A percentile compares a stretch with the other conserved stretches of the same genome.
phyloP scores from a whole-genome alignment of 1,140 invertebrate genomes.

The Euglossa dilemma region DNA sequence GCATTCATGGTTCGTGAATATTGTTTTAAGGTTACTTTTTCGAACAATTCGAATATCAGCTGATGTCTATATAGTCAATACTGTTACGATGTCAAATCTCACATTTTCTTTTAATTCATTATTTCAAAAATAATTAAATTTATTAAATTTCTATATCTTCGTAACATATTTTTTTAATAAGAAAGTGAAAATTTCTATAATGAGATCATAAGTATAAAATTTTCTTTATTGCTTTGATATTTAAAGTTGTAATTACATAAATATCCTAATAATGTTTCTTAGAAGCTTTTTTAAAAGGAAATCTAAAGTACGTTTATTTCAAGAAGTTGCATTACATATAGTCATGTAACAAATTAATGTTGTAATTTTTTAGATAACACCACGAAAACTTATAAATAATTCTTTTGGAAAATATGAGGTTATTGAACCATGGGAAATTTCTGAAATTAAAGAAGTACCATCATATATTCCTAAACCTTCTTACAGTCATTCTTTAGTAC shows the following conservation, averaged over 20 bases:
- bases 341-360: not conserved
- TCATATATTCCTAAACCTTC: conserved; percentile 86
- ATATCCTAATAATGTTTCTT: conserved; percentile 13
- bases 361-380: conserved; percentile 2
- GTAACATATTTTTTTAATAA: not conserved
- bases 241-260: not conserved
- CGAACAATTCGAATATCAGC: not conserved
- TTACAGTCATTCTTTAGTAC: conserved; percentile 84
- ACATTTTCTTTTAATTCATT: not conserved
- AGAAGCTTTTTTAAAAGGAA: conserved; percentile 29
- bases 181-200: not conserved
- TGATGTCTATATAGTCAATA: not conserved
- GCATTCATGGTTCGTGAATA: conserved; percentile 50
- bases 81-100: not conserved
- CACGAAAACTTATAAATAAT: conserved; percentile 32
- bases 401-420: conserved; percentile 87
- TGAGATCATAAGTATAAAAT: not conserved
- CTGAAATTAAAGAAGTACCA: conserved; percentile 85
- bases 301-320: conserved; percentile 14
- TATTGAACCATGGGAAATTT: conserved; percentile 86
- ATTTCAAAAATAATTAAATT: not conserved
- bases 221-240: too few species aligned
- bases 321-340: not conserved
- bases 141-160: not conserved
- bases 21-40: not conserved